phyloP scores from a whole-genome alignment of 2,888 invertebrate genomes.

The Myathropa florea region DNA sequence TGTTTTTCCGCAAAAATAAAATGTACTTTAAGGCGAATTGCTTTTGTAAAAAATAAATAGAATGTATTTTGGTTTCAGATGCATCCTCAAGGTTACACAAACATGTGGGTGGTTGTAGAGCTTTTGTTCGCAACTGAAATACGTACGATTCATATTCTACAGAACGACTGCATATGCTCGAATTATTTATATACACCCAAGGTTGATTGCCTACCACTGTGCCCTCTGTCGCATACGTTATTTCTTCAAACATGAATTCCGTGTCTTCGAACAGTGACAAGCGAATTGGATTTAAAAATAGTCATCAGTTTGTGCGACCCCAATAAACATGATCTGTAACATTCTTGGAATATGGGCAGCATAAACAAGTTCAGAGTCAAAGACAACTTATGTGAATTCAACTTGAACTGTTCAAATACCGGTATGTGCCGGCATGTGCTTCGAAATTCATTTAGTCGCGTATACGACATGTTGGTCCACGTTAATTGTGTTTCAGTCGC shows the following conservation, averaged over 20 bases:
- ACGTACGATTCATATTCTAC: conserved; percentile 4
- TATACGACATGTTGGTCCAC: conserved; percentile 18
- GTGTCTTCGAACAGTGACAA: neutral
- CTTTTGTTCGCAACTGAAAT: conserved; percentile 2
- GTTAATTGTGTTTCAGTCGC: neutral
- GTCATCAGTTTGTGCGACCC: neutral
- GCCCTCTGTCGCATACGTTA: neutral
- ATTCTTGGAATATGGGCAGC: neutral
- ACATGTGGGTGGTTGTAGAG: neutral
- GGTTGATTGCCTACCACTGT: neutral
- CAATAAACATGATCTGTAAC: neutral
- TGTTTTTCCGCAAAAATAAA: neutral
- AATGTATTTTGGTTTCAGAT: neutral
- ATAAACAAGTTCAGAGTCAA: neutral
- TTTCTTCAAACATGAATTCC: conserved; percentile 1
- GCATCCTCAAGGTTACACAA: conserved; percentile 15
- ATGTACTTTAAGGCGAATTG: neutral
- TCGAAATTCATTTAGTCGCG: conserved; percentile 6
- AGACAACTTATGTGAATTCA: neutral
- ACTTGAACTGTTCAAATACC: neutral
- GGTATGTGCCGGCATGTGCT: neutral
- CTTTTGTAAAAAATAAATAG: neutral
- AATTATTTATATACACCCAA: conserved; percentile 2
- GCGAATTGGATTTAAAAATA: neutral
- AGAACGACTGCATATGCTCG: conserved; percentile 1